Evolutionary conservation across 2,888 invertebrate genomes (phyloP), one percentile per base, ranked within the genome.

Genomic region (Eupithecia subfuscata): DNA sequence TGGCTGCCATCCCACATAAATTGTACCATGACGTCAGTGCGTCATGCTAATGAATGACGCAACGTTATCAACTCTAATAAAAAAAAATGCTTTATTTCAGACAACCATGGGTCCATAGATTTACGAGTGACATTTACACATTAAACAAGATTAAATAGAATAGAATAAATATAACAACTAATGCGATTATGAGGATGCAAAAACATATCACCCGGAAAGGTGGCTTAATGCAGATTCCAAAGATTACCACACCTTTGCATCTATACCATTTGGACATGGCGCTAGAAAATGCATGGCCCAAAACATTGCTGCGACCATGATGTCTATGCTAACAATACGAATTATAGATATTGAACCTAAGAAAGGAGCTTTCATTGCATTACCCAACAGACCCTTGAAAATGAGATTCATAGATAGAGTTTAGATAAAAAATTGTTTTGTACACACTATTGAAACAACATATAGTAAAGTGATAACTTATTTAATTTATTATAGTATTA

Each of bases 181-280:
- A n/a, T n/a, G 96, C 80, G 96, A 96, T 85, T 97, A 95, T 81
- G 96, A 96, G 40, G 96, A 96, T 80, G 95, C 96, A 0, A 83
- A 89, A 0, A 95, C 95, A 75, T 97, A 96, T 82, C 89, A 91
- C 78, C 96, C 97, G 0, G 96, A 96, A 80, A 91, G 97, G 75
- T 97, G 97, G 97, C 82, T 96, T 22, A 88, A 87, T 22, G 72
- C 85, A 0, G 93, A 94, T 16, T 78, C 89, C 0, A 86, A 89
- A 37, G 90, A 95, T 18, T 90, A 92, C 75, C 95, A 95, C 74
- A 88, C 94, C 0, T 96, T 96, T 82, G 96, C 96, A 37, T 96
- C 95, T 1, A 93, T 96, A 79, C 96, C 96, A 0, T 97, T 96
- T 83, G 97, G 96, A 0, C 94, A 95, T 82, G 97, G 96, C 5